Conservation (phyloP, 2,113 vertebrate species). For the Aramus guarauna region DNA sequence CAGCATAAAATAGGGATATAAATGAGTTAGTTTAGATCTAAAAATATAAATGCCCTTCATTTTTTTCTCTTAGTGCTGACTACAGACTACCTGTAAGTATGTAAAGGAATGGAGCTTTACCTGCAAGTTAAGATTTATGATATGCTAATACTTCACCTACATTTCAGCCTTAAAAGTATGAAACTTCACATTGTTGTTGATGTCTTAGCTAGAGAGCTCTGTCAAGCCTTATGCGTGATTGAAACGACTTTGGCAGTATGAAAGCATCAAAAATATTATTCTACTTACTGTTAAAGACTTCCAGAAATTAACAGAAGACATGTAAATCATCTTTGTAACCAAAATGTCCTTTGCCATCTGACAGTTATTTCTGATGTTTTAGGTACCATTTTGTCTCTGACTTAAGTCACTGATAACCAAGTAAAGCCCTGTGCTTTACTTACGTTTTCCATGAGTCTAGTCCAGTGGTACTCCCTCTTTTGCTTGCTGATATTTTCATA, state of each 20-base stretch:
- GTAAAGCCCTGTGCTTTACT: background rate
- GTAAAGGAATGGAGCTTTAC: background rate
- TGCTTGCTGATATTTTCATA: background rate
- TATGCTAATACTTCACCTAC: background rate
- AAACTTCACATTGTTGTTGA: background rate
- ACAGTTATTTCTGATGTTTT: background rate
- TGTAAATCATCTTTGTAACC: background rate
- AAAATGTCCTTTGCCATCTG: background rate
- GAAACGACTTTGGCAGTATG: background rate
- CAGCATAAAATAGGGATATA: background rate
- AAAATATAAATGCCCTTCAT: background rate
- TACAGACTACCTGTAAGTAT: background rate
- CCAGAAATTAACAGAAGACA: background rate
- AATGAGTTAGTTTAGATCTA: background rate
- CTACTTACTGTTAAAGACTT: background rate
- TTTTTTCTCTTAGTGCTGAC: background rate
- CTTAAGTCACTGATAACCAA: background rate
- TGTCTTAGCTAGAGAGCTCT: background rate
- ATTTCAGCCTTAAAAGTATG: background rate
- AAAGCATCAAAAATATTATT: background rate
- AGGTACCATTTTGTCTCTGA: background rate
- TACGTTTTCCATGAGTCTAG: background rate
- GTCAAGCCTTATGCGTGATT: background rate
- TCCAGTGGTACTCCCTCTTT: background rate
- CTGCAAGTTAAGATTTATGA: background rate